These are phyloP conservation scores for Buathra laborator DNA, from an alignment of 2,888 invertebrate species.

Conservation along the genomic window DNA sequence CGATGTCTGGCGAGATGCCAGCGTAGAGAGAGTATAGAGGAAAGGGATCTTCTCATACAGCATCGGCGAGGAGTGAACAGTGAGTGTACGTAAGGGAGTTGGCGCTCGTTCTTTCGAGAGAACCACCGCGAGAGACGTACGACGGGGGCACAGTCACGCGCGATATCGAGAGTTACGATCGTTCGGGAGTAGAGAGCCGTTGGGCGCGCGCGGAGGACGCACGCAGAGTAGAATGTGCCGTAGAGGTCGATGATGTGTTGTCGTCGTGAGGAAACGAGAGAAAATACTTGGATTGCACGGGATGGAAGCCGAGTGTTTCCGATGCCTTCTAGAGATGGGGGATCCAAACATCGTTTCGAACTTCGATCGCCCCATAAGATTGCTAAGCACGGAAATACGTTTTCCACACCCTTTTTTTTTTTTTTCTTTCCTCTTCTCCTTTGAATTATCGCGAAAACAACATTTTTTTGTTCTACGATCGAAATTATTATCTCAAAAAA, in stretches of 20 bases:
- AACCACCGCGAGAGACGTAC: slow-evolving; percentile 14
- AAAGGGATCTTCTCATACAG: slow-evolving; percentile 44
- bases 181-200: slow-evolving; percentile 34
- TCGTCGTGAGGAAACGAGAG: slow-evolving; percentile 20
- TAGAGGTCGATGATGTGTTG: slow-evolving; percentile 29
- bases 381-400: slow-evolving; percentile 35
- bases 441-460: background rate
- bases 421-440: background rate
- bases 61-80: slow-evolving; percentile 24
- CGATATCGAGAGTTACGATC: slow-evolving; percentile 65
- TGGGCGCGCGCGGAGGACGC: slow-evolving; percentile 24
- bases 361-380: slow-evolving; percentile 37
- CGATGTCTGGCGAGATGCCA: slow-evolving; percentile 62
- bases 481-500: background rate
- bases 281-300: slow-evolving; percentile 34
- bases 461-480: background rate
- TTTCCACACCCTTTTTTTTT: background rate
- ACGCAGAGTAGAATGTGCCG: slow-evolving; percentile 13
- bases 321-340: slow-evolving; percentile 22
- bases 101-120: slow-evolving; percentile 25
- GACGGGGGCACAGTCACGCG: slow-evolving; percentile 57
- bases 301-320: background rate
- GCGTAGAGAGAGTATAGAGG: slow-evolving; percentile 15
- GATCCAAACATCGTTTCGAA: slow-evolving; percentile 46
- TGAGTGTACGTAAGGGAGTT: slow-evolving; percentile 43